Conservation (phyloP, 2,113 vertebrate species). For the Arothron firmamentum region DNA sequence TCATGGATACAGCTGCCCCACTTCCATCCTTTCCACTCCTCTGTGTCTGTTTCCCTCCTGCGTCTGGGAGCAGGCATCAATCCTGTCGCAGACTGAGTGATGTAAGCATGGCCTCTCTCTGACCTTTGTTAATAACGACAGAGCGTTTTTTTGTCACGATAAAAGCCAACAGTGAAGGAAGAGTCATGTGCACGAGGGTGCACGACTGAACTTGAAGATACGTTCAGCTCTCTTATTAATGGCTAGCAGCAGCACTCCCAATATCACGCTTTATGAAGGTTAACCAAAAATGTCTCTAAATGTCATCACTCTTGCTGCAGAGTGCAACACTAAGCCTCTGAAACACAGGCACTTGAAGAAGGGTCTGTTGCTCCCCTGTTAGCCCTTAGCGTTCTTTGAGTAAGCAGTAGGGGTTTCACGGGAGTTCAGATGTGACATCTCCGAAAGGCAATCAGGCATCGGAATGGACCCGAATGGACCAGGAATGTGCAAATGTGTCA, state of each 20-base stretch:
- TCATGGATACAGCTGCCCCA: slow-evolving; percentile 14
- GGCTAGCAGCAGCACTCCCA: slow-evolving; percentile 6
- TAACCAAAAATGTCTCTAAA: slow-evolving; percentile 44
- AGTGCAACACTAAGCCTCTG: slow-evolving; percentile 7
- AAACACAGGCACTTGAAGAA: too few species aligned
- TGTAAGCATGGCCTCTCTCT: slow-evolving; percentile 64
- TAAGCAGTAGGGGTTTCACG: too few species aligned
- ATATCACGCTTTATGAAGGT: slow-evolving; percentile 44
- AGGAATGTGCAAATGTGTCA: too few species aligned
- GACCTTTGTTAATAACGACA: slow-evolving; percentile 56
- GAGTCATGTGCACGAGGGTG: slow-evolving; percentile 12
- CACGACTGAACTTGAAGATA: too few species aligned
- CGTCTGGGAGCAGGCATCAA: slow-evolving; percentile 35
- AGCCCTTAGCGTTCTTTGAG: too few species aligned
- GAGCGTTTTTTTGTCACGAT: slow-evolving; percentile 57
- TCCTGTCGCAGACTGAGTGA: slow-evolving; percentile 58
- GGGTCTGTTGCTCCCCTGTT: too few species aligned
- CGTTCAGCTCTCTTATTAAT: slow-evolving; percentile 9
- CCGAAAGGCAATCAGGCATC: too few species aligned
- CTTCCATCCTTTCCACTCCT: not conserved
- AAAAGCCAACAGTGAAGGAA: slow-evolving; percentile 39
- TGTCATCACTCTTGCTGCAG: slow-evolving; percentile 36
- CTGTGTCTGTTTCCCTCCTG: slow-evolving; percentile 33
- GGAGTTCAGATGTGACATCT: too few species aligned
- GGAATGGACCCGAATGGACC: too few species aligned